phyloP scores from a whole-genome alignment of 2,113 vertebrate species.

The Meriones unguiculatus region DNA sequence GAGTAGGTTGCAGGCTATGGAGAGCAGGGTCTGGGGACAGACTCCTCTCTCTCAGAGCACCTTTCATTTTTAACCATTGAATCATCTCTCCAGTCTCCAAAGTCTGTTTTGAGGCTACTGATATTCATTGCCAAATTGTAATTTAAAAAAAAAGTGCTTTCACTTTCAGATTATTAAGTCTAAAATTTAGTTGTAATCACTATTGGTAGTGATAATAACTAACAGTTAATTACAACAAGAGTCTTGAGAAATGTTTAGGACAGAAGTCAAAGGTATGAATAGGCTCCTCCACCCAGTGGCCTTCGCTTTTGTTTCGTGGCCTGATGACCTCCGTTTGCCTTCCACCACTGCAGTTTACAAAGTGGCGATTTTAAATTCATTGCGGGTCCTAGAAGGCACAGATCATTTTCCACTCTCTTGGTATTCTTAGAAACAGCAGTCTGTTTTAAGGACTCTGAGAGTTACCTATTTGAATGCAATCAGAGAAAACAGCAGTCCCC shows the following conservation, averaged over 20 bases:
- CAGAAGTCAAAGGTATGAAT: background rate
- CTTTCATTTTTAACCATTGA: background rate
- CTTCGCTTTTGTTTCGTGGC: background rate
- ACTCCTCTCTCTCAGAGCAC: background rate
- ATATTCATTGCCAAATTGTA: background rate
- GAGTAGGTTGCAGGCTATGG: background rate
- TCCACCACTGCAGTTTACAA: background rate
- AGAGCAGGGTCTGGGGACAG: no score
- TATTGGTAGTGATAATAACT: background rate
- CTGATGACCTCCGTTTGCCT: background rate
- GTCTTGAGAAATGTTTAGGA: background rate
- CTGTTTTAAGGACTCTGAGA: background rate
- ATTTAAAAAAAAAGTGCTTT: background rate
- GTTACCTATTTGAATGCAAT: background rate
- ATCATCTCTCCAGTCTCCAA: background rate
- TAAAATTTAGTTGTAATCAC: background rate
- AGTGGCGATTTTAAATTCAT: background rate
- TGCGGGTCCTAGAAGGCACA: background rate
- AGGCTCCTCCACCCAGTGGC: background rate
- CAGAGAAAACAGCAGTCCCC: background rate
- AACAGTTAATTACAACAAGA: background rate
- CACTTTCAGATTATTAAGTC: background rate
- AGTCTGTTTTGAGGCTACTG: background rate
- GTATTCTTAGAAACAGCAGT: background rate
- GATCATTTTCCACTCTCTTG: background rate